A percentile compares a stretch with the other conserved stretches of the same genome.
These are phyloP conservation scores for Carettochelys insculpta DNA, from an alignment of 2,113 vertebrate genomes.

Conservation along the genomic window DNA sequence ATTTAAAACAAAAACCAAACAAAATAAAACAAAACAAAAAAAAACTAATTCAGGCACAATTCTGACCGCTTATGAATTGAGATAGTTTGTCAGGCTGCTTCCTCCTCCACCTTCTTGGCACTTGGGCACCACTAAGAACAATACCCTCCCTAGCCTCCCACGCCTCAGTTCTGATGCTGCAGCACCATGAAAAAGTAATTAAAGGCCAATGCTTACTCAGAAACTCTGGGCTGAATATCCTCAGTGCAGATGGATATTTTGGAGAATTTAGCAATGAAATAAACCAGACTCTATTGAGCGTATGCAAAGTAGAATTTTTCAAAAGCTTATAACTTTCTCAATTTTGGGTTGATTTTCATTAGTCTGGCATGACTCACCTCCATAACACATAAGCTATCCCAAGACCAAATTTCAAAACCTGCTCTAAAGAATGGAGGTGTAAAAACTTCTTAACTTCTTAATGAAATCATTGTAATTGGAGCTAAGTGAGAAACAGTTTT, in stretches of 20 bases:
- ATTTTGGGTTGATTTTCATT: neutral
- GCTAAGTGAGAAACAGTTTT: neutral
- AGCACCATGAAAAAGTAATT: neutral
- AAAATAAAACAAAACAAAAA: too few species aligned
- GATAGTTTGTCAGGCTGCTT: neutral
- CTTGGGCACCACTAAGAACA: neutral
- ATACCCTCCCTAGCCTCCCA: neutral
- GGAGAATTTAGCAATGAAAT: neutral
- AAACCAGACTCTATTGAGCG: neutral
- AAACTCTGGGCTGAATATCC: neutral
- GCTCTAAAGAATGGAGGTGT: neutral
- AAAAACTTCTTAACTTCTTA: neutral
- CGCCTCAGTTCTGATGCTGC: neutral
- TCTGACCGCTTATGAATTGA: constrained; percentile 31
- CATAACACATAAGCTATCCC: neutral
- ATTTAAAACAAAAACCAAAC: too few species aligned
- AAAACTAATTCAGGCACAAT: constrained; percentile 46
- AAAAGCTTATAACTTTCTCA: neutral
- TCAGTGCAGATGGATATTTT: neutral
- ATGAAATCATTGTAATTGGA: neutral
- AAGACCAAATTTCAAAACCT: neutral
- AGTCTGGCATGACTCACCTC: neutral
- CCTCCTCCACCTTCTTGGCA: neutral
- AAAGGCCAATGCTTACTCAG: neutral
- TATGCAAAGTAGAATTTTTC: neutral